Evolutionary conservation across 2,797 vertebrate species (phyloP).

Genomic region (Mustela erminea): DNA sequence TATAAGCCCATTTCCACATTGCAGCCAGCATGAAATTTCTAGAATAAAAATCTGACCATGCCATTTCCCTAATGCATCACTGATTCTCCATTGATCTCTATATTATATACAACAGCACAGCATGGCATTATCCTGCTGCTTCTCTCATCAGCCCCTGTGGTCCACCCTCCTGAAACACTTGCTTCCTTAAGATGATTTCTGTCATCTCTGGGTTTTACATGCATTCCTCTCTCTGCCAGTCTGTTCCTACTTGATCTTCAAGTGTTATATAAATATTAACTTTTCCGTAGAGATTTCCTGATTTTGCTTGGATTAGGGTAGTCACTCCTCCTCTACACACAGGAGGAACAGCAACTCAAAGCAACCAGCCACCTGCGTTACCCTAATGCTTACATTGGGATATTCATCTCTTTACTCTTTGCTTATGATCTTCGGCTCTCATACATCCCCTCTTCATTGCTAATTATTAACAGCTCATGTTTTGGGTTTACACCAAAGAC

Average conservation of each 20-base stretch:
- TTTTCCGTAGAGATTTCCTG: neutral
- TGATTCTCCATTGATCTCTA: neutral
- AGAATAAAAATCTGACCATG: neutral
- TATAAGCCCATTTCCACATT: neutral
- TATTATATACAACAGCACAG: neutral
- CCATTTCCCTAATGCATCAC: neutral
- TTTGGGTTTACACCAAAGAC: constrained; percentile 14
- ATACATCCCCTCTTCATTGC: neutral
- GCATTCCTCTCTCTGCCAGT: neutral
- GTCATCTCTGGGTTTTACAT: neutral
- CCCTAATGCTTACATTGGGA: neutral
- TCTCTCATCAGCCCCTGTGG: neutral
- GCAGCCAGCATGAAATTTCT: constrained; percentile 1
- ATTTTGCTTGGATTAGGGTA: neutral
- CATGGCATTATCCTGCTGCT: neutral
- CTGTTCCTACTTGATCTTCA: neutral
- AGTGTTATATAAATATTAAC: neutral
- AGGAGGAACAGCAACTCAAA: neutral
- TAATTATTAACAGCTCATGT: constrained; percentile 36
- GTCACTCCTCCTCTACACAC: neutral
- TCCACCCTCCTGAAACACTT: neutral
- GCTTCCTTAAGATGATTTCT: neutral
- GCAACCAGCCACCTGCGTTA: neutral
- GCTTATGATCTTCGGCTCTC: neutral
- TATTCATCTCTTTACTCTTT: neutral